Evolutionary conservation across 2,113 vertebrate genomes (phyloP).

Genomic region (Gnathonemus longibarbis): DNA sequence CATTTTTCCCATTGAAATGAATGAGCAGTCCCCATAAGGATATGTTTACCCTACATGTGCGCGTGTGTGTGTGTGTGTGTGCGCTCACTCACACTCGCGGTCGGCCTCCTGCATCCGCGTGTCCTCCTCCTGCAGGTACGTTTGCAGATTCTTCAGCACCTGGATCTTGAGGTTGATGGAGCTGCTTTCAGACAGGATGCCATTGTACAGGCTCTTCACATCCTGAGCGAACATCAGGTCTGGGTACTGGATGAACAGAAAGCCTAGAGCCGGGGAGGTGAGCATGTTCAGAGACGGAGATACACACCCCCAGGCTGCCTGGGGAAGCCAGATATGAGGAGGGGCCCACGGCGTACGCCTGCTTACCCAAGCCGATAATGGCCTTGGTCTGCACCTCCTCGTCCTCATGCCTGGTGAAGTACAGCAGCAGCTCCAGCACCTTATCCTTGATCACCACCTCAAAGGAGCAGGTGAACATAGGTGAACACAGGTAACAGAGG

Average conservation of each 20-base stretch:
- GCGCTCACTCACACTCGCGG: slow-evolving; percentile 78
- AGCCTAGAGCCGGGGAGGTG: slow-evolving; percentile 61
- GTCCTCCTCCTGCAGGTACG: slow-evolving; percentile 95
- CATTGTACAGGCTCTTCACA: slow-evolving; percentile 90
- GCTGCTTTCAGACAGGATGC: slow-evolving; percentile 81
- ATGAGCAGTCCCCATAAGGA: too few relatives aligned
- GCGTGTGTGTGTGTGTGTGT: background rate
- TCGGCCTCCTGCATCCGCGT: slow-evolving; percentile 96
- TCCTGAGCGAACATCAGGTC: slow-evolving; percentile 93
- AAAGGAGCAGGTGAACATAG: slow-evolving; percentile 13
- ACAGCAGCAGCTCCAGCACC: slow-evolving; percentile 89
- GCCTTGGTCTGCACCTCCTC: slow-evolving; percentile 98
- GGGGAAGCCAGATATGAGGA: background rate
- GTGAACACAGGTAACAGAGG: background rate
- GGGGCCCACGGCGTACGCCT: background rate
- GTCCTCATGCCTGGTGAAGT: slow-evolving; percentile 95
- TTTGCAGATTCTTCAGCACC: slow-evolving; percentile 96
- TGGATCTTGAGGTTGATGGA: slow-evolving; percentile 97
- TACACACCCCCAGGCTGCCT: background rate
- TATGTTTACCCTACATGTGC: too few relatives aligned
- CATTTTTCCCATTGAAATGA: too few relatives aligned
- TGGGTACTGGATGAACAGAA: slow-evolving; percentile 95
- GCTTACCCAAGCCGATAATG: slow-evolving; percentile 90
- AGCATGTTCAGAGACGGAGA: background rate
- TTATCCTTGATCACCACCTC: slow-evolving; percentile 97